Conservation (phyloP, 2,888 invertebrate species). For the Mycogona germanica region DNA sequence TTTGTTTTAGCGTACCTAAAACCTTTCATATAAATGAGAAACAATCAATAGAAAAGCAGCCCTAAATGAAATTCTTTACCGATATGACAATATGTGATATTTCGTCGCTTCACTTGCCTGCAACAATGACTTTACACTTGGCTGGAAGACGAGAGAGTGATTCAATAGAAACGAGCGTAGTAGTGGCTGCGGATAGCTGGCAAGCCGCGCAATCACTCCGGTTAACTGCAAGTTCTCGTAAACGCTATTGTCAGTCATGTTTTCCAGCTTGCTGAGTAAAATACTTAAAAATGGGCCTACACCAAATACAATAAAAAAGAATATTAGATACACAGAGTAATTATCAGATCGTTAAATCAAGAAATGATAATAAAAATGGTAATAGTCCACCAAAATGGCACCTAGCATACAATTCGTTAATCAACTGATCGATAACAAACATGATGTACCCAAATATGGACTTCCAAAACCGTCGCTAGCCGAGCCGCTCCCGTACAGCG, state of each 20-base stretch:
- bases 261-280: slow-evolving; percentile 65
- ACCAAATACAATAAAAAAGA: background rate
- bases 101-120: slow-evolving; percentile 47
- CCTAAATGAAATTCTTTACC: background rate
- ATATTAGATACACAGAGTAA: background rate
- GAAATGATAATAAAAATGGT: background rate
- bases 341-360: too few species aligned
- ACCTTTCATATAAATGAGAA: slow-evolving; percentile 40
- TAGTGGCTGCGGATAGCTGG: slow-evolving; percentile 78
- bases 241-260: slow-evolving; percentile 69
- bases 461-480: slow-evolving; percentile 24
- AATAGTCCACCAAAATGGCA: slow-evolving; percentile 1
- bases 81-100: background rate
- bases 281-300: slow-evolving; percentile 64
- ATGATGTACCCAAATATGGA: slow-evolving; percentile 25
- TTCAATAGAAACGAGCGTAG: slow-evolving; percentile 77
- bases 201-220: slow-evolving; percentile 69
- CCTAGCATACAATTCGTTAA: too few species aligned
- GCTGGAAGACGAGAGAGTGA: slow-evolving; percentile 70
- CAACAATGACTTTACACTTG: slow-evolving; percentile 78
- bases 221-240: slow-evolving; percentile 78
- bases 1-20: slow-evolving; percentile 65
- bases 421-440: slow-evolving; percentile 4
- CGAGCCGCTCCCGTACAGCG: slow-evolving; percentile 7
- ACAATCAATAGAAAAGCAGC: background rate